phyloP scores from a whole-genome alignment of 1,140 invertebrate genomes.

The Drosophila sproati region DNA sequence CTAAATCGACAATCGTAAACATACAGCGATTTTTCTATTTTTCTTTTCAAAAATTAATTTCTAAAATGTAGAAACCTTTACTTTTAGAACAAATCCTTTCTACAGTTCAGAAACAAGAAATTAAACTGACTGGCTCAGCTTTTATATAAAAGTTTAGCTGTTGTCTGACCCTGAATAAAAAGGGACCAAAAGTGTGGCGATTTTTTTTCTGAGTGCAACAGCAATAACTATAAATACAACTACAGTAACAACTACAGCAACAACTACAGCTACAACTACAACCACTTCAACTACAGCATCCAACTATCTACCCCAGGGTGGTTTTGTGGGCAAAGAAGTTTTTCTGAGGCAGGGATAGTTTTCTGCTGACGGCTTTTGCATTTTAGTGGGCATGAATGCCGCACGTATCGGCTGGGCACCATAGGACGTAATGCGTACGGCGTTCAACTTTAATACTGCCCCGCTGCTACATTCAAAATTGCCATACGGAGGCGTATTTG shows the following conservation, averaged over 20 bases:
- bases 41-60: no score
- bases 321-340: slow-evolving; percentile 50
- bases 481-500: slow-evolving; percentile 23
- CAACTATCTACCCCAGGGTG: slow-evolving; percentile 14
- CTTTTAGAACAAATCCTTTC: no score
- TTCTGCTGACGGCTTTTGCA: slow-evolving; percentile 44
- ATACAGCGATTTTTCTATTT: no score
- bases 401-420: slow-evolving; percentile 56
- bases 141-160: no score
- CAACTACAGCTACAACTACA: not conserved
- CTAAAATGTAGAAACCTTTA: no score
- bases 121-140: no score
- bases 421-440: slow-evolving; percentile 61
- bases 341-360: slow-evolving; percentile 71
- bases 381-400: slow-evolving; percentile 45
- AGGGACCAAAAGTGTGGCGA: no score
- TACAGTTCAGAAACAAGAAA: no score
- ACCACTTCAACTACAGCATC: not conserved
- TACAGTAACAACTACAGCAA: not conserved
- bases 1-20: no score
- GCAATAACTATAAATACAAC: no score
- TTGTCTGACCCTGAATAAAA: no score
- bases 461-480: slow-evolving; percentile 13
- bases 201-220: no score
- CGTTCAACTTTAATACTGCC: slow-evolving; percentile 57